phyloP scores from a whole-genome alignment of 2,888 invertebrate genomes.

The Aphrophora alni region DNA sequence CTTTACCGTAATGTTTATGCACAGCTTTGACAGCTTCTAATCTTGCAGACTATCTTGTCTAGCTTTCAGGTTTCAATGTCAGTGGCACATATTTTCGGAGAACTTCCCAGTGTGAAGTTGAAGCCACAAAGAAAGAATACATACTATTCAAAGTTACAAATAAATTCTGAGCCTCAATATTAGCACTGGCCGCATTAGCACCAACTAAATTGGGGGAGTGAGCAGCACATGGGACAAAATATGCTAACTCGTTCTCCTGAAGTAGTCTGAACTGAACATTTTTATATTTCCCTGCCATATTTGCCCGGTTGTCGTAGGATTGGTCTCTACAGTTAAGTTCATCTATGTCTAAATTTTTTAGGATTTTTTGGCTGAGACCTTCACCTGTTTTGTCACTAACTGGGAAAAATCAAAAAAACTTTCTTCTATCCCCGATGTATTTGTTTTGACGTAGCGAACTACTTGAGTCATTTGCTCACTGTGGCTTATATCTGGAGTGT shows the following conservation, averaged over 20 bases:
- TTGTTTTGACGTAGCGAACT: slow-evolving; percentile 23
- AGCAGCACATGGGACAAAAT: slow-evolving; percentile 18
- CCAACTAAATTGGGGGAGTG: too few relatives aligned
- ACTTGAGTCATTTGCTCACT: slow-evolving; percentile 35
- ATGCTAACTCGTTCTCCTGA: slow-evolving; percentile 22
- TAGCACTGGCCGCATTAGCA: too few relatives aligned
- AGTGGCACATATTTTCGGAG: slow-evolving; percentile 9
- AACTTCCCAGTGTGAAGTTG: slow-evolving; percentile 25
- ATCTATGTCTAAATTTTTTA: slow-evolving; percentile 15
- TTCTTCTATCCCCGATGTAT: slow-evolving; percentile 20
- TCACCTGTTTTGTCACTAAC: slow-evolving; percentile 34
- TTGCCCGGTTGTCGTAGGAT: slow-evolving; percentile 29
- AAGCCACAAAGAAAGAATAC: too few relatives aligned
- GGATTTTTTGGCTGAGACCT: slow-evolving; percentile 27
- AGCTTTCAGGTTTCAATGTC: slow-evolving; percentile 9
- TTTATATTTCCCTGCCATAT: slow-evolving; percentile 30
- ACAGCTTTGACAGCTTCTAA: too few relatives aligned
- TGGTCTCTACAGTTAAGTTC: slow-evolving; percentile 20
- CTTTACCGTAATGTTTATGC: too few relatives aligned
- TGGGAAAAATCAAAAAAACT: slow-evolving; percentile 31
- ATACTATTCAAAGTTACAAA: too few relatives aligned
- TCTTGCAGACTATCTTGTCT: background rate
- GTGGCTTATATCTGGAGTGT: slow-evolving; percentile 32
- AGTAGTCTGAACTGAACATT: slow-evolving; percentile 27
- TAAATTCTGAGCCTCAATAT: too few relatives aligned